Conservation (phyloP, 1,140 invertebrate species). For the Yoshiicerus persimilis region DNA sequence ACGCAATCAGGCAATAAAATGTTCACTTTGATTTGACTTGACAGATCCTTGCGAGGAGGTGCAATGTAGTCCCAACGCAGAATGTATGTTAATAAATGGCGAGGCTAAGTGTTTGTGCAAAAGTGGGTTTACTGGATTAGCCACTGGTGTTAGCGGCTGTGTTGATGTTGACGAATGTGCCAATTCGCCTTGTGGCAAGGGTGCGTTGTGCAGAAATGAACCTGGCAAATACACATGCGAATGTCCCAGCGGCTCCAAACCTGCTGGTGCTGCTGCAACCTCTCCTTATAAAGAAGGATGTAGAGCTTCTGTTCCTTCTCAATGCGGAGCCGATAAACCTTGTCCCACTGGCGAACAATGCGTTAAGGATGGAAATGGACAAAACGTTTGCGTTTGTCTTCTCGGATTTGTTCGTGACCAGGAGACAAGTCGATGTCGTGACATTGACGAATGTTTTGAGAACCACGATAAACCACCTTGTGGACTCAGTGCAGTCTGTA, state of each 20-base stretch:
- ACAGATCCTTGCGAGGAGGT: conserved; percentile 85
- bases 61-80: conserved; percentile 80
- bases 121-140: conserved; percentile 71
- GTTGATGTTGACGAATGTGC: conserved; percentile 83
- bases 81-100: conserved; percentile 82
- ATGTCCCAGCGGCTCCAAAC: conserved; percentile 73
- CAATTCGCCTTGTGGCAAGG: conserved; percentile 71
- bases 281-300: conserved; percentile 70
- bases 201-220: conserved; percentile 84
- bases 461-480: conserved; percentile 71
- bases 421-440: conserved; percentile 72
- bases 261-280: conserved; percentile 40
- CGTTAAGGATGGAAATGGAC: conserved; percentile 70
- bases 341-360: conserved; percentile 82
- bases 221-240: conserved; percentile 83
- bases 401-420: conserved; percentile 76
- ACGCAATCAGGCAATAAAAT: too few species aligned
- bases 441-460: conserved; percentile 84
- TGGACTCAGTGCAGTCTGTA: conserved; percentile 67
- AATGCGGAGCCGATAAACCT: conserved; percentile 70
- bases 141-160: conserved; percentile 68
- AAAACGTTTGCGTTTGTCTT: conserved; percentile 82
- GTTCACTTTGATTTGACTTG: neutral
- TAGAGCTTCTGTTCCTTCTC: conserved; percentile 60
- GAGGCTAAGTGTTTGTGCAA: conserved; percentile 79